phyloP scores from a whole-genome alignment of 2,797 vertebrate genomes.

The Xerus rutilus region DNA sequence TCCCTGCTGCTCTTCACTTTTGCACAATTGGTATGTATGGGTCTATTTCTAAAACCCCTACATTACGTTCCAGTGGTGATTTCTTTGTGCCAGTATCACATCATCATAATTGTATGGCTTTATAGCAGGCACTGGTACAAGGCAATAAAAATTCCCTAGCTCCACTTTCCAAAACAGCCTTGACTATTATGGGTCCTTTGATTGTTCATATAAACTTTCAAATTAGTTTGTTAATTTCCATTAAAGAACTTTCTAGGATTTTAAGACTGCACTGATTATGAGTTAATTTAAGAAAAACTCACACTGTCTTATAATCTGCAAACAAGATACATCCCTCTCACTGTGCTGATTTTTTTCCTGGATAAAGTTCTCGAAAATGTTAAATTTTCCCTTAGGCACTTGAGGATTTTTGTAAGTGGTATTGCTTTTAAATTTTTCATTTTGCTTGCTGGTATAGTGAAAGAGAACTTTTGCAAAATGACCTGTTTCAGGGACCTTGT shows the following conservation, averaged over 20 bases:
- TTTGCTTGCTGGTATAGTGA: background rate
- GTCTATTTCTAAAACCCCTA: background rate
- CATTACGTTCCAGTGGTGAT: background rate
- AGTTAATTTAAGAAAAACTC: background rate
- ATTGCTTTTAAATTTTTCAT: constrained; percentile 21
- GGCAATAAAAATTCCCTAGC: background rate
- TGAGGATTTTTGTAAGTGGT: background rate
- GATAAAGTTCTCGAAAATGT: constrained; percentile 24
- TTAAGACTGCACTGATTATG: background rate
- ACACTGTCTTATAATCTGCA: background rate
- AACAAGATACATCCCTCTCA: background rate
- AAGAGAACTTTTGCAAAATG: background rate
- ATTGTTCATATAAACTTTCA: background rate
- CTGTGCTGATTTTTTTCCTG: background rate
- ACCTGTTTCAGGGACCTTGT: background rate
- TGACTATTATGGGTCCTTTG: background rate
- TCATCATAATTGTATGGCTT: background rate
- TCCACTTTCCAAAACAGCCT: background rate
- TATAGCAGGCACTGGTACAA: background rate
- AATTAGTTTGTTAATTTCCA: constrained; percentile 5
- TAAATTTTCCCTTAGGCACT: background rate
- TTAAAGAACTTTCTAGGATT: background rate
- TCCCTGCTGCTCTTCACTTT: background rate
- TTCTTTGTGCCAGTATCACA: background rate
- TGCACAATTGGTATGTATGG: background rate